Conservation (phyloP, 2,888 invertebrate species). For the Drosophila seclusa region DNA sequence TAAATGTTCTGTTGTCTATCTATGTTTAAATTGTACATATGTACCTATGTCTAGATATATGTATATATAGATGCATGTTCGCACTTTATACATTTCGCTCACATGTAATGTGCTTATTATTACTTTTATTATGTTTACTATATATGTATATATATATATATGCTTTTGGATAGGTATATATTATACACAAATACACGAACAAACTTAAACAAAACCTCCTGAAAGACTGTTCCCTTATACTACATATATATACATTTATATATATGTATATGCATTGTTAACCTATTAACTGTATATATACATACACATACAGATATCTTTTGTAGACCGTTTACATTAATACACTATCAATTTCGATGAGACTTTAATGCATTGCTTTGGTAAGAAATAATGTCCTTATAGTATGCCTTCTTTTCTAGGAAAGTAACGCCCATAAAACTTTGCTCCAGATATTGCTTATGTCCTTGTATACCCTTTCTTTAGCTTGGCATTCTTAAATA, state of each 20-base stretch:
- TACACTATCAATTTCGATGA: background rate
- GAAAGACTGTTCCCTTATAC: conserved; percentile 39
- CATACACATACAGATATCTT: background rate
- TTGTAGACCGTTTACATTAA: background rate
- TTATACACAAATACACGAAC: conserved; percentile 41
- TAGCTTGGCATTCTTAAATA: background rate
- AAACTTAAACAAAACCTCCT: conserved; percentile 20
- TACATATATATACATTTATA: background rate
- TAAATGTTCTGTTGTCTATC: conserved; percentile 15
- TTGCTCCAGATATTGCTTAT: background rate
- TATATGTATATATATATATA: conserved; percentile 11
- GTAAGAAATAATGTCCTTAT: background rate
- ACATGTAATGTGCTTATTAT: conserved; percentile 43
- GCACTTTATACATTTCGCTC: conserved; percentile 41
- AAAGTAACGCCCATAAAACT: background rate
- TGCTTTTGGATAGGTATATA: conserved; percentile 9
- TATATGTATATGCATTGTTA: background rate
- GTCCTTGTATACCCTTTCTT: background rate
- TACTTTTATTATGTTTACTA: conserved; percentile 4
- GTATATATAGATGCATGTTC: conserved; percentile 13
- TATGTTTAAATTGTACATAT: background rate
- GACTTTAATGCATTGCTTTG: background rate
- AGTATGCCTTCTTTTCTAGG: background rate
- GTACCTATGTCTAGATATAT: conserved; percentile 4
- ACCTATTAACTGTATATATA: background rate